Evolutionary conservation across 1,140 invertebrate species (phyloP).

Genomic region (Penaeus vannamei): DNA sequence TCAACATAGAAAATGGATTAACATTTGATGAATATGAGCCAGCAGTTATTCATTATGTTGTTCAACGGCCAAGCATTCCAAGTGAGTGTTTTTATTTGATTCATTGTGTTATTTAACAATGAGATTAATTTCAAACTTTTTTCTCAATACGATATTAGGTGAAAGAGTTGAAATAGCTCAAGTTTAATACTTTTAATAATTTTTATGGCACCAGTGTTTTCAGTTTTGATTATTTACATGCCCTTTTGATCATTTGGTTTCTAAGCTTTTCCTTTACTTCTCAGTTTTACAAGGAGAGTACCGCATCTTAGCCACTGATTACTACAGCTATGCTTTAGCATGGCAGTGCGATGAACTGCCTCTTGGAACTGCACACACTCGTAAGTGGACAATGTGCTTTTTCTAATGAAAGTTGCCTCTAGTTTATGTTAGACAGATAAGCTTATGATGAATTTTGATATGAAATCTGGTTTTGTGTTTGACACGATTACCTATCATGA

Average conservation of each 20-base stretch:
- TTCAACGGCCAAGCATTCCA: conserved; percentile 61
- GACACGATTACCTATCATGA: background rate
- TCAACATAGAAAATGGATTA: conserved; percentile 61
- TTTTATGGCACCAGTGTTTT: background rate
- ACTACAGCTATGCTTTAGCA: conserved; percentile 62
- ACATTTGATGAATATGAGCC: conserved; percentile 52
- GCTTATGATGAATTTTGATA: background rate
- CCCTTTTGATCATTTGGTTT: too few species aligned
- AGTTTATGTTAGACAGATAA: too few species aligned
- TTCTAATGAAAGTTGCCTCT: background rate
- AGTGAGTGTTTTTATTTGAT: conserved; percentile 38
- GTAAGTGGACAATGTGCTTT: conserved; percentile 36
- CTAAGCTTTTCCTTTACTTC: background rate
- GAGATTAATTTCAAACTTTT: too few species aligned
- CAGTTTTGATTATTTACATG: background rate
- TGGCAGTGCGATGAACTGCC: conserved; percentile 66
- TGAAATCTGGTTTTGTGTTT: background rate
- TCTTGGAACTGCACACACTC: conserved; percentile 55
- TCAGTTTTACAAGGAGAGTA: conserved; percentile 65
- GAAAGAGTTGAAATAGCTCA: background rate
- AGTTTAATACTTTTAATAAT: background rate
- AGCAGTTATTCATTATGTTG: conserved; percentile 48
- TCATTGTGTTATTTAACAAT: background rate
- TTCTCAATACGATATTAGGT: too few species aligned
- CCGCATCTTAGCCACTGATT: conserved; percentile 64